Percentiles rank a stretch among this genome's conserved stretches.
phyloP scores from a whole-genome alignment of 2,888 invertebrate species.

The Melanostoma mellinum region DNA sequence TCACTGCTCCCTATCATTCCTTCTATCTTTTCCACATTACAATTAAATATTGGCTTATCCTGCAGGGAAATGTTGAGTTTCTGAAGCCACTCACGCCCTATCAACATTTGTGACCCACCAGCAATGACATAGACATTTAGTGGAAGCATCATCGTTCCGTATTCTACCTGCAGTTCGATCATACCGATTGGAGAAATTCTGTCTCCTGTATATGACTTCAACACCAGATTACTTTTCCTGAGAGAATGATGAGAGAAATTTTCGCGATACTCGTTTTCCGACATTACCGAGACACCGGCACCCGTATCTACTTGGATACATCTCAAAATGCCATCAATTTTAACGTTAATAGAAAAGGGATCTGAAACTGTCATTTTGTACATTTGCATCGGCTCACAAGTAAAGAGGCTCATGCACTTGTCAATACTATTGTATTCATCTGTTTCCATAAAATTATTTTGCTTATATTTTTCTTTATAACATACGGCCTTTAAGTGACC shows the following conservation, averaged over 20 bases:
- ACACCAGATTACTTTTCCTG: conserved; percentile 2
- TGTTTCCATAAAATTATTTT: neutral
- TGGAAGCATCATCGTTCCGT: neutral
- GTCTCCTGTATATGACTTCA: neutral
- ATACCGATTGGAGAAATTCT: conserved; percentile 5
- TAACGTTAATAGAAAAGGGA: conserved; percentile 2
- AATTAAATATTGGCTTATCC: conserved; percentile 17
- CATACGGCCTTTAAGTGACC: too few relatives aligned
- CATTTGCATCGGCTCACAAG: neutral
- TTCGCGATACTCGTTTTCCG: conserved; percentile 8
- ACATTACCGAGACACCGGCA: conserved; percentile 3
- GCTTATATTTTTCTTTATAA: too few relatives aligned
- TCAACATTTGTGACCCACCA: conserved; percentile 11
- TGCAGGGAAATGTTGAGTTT: conserved; percentile 2
- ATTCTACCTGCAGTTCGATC: conserved; percentile 7
- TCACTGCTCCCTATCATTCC: neutral
- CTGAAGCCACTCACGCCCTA: conserved; percentile 17
- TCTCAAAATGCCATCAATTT: conserved; percentile 11
- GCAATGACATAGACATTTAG: conserved; percentile 4
- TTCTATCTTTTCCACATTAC: neutral
- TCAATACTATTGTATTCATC: neutral
- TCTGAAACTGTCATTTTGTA: neutral
- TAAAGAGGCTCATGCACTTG: conserved; percentile 10
- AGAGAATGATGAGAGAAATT: conserved; percentile 8
- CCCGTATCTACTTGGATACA: conserved; percentile 15